Conservation (phyloP, 92 coral and sea anemone genomes). For the Plumapathes pennacea region DNA sequence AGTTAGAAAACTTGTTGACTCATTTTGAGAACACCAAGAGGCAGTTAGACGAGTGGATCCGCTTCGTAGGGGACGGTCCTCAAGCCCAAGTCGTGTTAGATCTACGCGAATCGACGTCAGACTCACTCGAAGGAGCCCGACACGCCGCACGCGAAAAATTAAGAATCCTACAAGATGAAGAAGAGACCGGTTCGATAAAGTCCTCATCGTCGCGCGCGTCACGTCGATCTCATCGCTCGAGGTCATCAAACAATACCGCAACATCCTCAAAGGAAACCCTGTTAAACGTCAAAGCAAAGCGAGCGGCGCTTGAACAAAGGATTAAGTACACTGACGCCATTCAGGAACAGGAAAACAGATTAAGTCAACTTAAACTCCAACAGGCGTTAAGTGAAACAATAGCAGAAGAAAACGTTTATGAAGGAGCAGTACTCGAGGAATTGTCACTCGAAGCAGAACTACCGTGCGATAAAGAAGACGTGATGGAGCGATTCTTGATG, state of each 20-base stretch:
- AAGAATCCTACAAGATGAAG: neutral
- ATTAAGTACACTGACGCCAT: slow-evolving; percentile 32
- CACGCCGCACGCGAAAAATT: neutral
- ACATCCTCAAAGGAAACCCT: slow-evolving; percentile 44
- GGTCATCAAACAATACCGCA: slow-evolving; percentile 15
- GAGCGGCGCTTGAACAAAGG: slow-evolving; percentile 31
- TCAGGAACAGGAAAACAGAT: slow-evolving; percentile 34
- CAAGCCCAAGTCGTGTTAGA: neutral
- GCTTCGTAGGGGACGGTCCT: neutral
- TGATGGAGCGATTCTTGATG: no score
- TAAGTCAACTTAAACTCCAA: slow-evolving; percentile 32
- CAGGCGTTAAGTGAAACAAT: slow-evolving; percentile 53
- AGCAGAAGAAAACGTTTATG: slow-evolving; percentile 44
- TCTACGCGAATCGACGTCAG: neutral
- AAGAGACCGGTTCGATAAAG: slow-evolving; percentile 7
- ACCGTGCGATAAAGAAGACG: no score
- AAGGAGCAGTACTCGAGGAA: slow-evolving; percentile 12
- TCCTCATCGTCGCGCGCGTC: slow-evolving; percentile 9
- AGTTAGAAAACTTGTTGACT: neutral
- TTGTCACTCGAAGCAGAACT: neutral
- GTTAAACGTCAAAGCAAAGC: slow-evolving; percentile 30
- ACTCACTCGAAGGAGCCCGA: slow-evolving; percentile 1
- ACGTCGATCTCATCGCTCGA: no score
- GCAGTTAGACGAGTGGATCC: slow-evolving; percentile 4
- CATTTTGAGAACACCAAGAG: neutral